These are phyloP conservation scores for Chaitophorus viminalis DNA, from an alignment of 2,888 invertebrate genomes.

Conservation along the genomic window DNA sequence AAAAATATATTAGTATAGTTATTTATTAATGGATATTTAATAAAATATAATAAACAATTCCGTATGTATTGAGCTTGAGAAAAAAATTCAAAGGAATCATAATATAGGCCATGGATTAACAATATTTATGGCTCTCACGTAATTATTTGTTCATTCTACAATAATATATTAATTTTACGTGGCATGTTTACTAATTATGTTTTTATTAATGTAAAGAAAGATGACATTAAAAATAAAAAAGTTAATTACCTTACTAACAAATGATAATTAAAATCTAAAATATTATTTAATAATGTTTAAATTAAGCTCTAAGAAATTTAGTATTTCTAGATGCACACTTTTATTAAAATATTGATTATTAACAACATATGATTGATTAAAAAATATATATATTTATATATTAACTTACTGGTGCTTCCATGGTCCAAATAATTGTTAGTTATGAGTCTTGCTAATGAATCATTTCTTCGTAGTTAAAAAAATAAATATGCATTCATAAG, in stretches of 20 bases:
- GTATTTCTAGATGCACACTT: neutral
- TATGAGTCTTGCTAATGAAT: neutral
- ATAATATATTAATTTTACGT: neutral
- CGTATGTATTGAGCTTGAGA: neutral
- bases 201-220: neutral
- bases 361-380: neutral
- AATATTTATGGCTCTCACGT: neutral
- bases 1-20: neutral
- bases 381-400: neutral
- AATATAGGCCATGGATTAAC: neutral
- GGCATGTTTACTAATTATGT: neutral
- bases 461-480: conserved; percentile 1
- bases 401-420: conserved; percentile 38
- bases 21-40: neutral
- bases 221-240: neutral
- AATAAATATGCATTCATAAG: neutral
- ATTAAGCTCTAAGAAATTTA: neutral
- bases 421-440: conserved; percentile 8
- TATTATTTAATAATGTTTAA: neutral
- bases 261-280: neutral
- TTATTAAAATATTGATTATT: neutral
- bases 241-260: neutral
- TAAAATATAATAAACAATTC: neutral
- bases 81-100: conserved; percentile 12
- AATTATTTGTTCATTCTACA: neutral